Evolutionary conservation across 2,797 vertebrate genomes (phyloP), one percentile per base, ranked within the genome.

Genomic region (Pseudomugil gertrudae): DNA sequence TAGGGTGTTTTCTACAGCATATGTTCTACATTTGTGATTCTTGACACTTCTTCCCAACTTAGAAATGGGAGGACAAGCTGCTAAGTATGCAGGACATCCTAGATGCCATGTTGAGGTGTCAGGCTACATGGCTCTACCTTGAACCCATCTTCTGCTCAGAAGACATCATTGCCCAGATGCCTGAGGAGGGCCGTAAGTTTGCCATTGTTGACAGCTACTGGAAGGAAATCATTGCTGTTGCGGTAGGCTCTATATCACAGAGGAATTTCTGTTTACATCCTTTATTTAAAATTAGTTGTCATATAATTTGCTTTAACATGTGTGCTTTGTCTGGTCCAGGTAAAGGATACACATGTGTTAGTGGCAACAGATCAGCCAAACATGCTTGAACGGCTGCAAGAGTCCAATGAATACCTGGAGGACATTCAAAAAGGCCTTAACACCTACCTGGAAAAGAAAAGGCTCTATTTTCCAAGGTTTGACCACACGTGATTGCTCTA

Each of bases 101-200:
- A 71, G 96, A 98, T 74, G 88, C 87, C 62, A 95, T 96, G 95
- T 80, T 97, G 74, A 94, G 92, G 78, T 98, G 96, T 77, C 97
- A 98, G 84, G 83, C 90, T 35, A 95, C 95, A 0, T 98, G 97
- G 96, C 89, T 98, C 8, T 96, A 98, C 86, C 92, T 99, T 15
- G 96, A 99, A 68, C 95, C 96, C 23, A 98, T 98, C 87, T 98
- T 98, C 90, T 97, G 95, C 91, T 98, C 97, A 0, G 94, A 95
- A 84, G 96, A 98, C 75, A 98, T 98, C 74, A 92, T 95, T 63
- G 94, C 95, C 47, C 96, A 99, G 90, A 98, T 98, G 96, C 96
- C 96, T 17, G 95, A 97, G 84, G 96, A 98, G 64, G 96, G 96
- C 52, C 93, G 78, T 74, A 98, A 96, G 79, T 98, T 98, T 87